Percentiles rank a stretch among this genome's conserved stretches.
Conservation (phyloP, 2,888 invertebrate genomes). For the Lochmaea crataegi region DNA sequence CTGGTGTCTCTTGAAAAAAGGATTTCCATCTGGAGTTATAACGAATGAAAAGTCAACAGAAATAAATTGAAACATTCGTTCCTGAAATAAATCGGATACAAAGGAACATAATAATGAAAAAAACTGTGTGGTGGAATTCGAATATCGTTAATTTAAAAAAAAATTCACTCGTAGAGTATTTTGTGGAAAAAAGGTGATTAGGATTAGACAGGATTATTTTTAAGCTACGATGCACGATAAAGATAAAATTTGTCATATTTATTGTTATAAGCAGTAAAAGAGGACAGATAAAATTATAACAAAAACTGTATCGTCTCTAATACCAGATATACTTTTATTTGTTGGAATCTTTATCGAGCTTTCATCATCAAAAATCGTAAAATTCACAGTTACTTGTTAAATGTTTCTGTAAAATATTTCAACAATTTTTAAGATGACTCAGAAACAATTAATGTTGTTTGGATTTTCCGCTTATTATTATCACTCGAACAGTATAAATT, state of each 20-base stretch:
- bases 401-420: background rate
- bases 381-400: background rate
- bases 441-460: too few species aligned
- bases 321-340: too few species aligned
- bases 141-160: background rate
- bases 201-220: too few species aligned
- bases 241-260: too few species aligned
- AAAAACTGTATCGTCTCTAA: too few species aligned
- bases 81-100: conserved; percentile 14
- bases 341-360: too few species aligned
- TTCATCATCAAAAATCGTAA: background rate
- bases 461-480: background rate
- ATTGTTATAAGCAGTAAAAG: too few species aligned
- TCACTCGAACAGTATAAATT: background rate
- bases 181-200: too few species aligned
- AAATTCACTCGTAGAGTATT: too few species aligned
- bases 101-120: conserved; percentile 1
- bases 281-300: too few species aligned
- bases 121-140: background rate
- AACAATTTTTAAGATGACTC: too few species aligned
- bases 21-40: conserved; percentile 5
- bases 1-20: conserved; percentile 15
- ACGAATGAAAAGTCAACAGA: conserved; percentile 18
- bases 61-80: conserved; percentile 18
- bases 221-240: too few species aligned